Evolutionary conservation across 2,888 invertebrate genomes (phyloP), one percentile per base, ranked within the genome.

Genomic region (Heliconius aoede): DNA sequence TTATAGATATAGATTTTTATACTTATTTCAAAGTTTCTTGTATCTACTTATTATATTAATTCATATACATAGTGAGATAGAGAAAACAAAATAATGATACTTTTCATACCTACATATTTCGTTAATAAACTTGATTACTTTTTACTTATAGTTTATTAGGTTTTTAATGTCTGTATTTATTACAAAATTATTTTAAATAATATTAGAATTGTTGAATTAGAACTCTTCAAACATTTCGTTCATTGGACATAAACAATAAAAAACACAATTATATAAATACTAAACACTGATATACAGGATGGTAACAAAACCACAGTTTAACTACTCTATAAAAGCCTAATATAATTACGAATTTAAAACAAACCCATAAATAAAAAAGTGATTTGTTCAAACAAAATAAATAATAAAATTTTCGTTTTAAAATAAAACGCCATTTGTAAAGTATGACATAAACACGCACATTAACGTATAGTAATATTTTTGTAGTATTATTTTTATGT

Each of bases 121-220:
- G 24, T 65, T 65, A 36, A 40, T 64, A 15, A 65, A 65, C 15
- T 24, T 24, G 15, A 65, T 65, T 65, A 40, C 8, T 36, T 65
- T 65, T 36, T 36, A 36, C 24, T 40, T 36, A 24, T 26, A 24
- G 24, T 36, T 65, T 64, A 36, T 40, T 24, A 65, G 15, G 36
- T 32, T n/a, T 9, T 32, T n/a, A 46, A 46, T 46, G 13, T 36
- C 21, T 4, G 5, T n/a, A 24, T 65, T 65, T 65, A 36, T 15
- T 32, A 65, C 36, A 36, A 11, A 5, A 65, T 36, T 24, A 36
- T 36, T 65, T 65, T 15, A 24, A 36, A 15, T 65, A 36, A 24
- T 65, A 24, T 24, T 1, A 36, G 2, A 24, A 26, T 65, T 36
- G 26, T 65, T 24, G 24, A 36, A 32, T 36, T 8, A 24, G 40